A percentile compares a stretch with the other conserved stretches of the same genome.
These are phyloP conservation scores for Nasonovia ribisnigri DNA, from an alignment of 2,888 invertebrate species.

Conservation along the genomic window DNA sequence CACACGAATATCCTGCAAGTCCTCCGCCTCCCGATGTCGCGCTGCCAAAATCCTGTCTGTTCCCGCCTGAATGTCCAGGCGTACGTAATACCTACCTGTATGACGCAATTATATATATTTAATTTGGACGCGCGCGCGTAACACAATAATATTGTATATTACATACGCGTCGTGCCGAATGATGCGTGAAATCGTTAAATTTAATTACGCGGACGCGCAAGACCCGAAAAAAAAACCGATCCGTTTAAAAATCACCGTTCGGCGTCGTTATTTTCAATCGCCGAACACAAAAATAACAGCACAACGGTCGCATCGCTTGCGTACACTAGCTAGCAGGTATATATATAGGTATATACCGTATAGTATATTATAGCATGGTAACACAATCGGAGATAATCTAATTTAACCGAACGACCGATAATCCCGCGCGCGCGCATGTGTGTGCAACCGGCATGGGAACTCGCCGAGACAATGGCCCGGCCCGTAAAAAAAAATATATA, in stretches of 20 bases:
- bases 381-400: constrained; percentile 52
- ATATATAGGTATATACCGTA: neutral
- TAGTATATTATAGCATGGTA: neutral
- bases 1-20: neutral
- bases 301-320: neutral
- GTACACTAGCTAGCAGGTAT: neutral
- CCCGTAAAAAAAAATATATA: neutral
- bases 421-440: neutral
- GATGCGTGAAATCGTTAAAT: constrained; percentile 61
- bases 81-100: neutral
- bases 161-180: constrained; percentile 48
- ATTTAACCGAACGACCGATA: constrained; percentile 61
- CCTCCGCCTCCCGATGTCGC: neutral
- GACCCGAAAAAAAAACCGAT: constrained; percentile 20
- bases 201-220: constrained; percentile 27
- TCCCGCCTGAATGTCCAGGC: neutral
- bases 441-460: constrained; percentile 43
- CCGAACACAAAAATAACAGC: constrained; percentile 5
- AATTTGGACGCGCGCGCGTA: neutral
- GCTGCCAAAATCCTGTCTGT: neutral
- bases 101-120: neutral
- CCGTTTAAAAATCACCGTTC: constrained; percentile 37
- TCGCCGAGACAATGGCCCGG: constrained; percentile 49
- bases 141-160: neutral
- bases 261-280: constrained; percentile 12